Base-by-base conservation (phyloP, 2,113 vertebrate species). In the Sylvia atricapilla region DNA sequence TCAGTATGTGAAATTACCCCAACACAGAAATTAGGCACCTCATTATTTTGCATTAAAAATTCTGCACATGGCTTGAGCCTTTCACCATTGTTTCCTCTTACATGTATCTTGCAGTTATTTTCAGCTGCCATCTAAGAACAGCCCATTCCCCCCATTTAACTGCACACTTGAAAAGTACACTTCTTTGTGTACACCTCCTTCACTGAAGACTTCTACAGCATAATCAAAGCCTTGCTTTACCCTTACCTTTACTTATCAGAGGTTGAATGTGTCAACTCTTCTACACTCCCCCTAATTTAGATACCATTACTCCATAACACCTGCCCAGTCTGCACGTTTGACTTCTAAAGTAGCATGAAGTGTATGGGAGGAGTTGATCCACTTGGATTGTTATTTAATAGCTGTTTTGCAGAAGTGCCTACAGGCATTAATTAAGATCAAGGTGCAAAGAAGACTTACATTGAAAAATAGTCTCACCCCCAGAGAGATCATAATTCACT, bases 381-480 rank as follows among this genome's bases (percentile, higher is more conserved):
- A 56, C 74, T 68, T 41, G 84, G 52, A 94, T 95, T 94, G 93
- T 73, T 95, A 89, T 91, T 96, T 95, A 96, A 95, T 91, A 95
- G 87, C 62, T 95, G 77, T 85, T 95, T 85, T 95, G 84, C 91
- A 91, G 84, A 72, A 96, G 73, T 62, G 66, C 96, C 94, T 93
- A 73, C 28, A 91, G 95, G 93, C 77, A 49, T 82, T 97, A 89
- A 97, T 95, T 95, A 97, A 95, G 84, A 94, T 93, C 80, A 94
- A 97, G 91, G 91, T 68, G 49, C 89, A 93, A 84, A 37, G 69
- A 89, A 17, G 76, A 84, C 73, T 84, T 67, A 44, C 10, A 85
- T 37, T 75, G 87, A 95, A 90, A 95, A 95, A 88, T 23, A 88
- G 87, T 88, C 60, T 86, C 87, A 90, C 70, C 37, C 67, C 63